Base-by-base conservation (phyloP, 1,140 invertebrate genomes). In the Archegozetes longisetosus region DNA sequence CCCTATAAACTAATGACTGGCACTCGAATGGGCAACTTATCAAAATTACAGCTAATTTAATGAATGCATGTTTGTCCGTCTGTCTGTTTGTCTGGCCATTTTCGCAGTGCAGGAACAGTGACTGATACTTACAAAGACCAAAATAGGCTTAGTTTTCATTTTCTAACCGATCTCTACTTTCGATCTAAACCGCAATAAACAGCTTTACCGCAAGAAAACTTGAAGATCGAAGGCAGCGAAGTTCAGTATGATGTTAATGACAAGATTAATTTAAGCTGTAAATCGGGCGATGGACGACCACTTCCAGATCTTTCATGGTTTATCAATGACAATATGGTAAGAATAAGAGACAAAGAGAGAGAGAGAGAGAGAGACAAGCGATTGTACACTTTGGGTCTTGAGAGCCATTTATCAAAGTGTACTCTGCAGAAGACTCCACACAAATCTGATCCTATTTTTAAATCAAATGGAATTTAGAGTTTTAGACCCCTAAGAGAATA, bases 231-330 rank as follows among this genome's bases (percentile, higher is more conserved):
- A 29, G 64, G 64, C 49, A 53, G 50, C 4, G 53, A 64, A 27
- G 50, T 58, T 13, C 52, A 61, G 24, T 67, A 66, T 47, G 53
- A 64, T 32, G 50, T 66, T 46, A 60, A 58, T 2, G 62, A 65
- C 27, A 55, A 61, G 32, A 63, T 67, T 46, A 66, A 66, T 59
- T 57, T 67, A 40, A 65, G 61, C 9, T 67, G 66, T 58, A 58
- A 56, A 13, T 63, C 64, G 25, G 62, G 54, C 23, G 56, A 62
- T 20, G 62, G 65, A 27, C 63, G 62, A 52, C 66, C 66, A n/a
- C 61, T 55, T 22, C 54, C 64, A 2, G 57, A 49, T 48, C 48
- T 67, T 12, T 47, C 56, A 24, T 67, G 66, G 66, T 62, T 60
- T 24, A 62, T 67, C 4, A 65, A 67, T 55, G 63, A 61, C n/a